Conservation (phyloP, 2,888 invertebrate species). For the Metallyticus violacea region DNA sequence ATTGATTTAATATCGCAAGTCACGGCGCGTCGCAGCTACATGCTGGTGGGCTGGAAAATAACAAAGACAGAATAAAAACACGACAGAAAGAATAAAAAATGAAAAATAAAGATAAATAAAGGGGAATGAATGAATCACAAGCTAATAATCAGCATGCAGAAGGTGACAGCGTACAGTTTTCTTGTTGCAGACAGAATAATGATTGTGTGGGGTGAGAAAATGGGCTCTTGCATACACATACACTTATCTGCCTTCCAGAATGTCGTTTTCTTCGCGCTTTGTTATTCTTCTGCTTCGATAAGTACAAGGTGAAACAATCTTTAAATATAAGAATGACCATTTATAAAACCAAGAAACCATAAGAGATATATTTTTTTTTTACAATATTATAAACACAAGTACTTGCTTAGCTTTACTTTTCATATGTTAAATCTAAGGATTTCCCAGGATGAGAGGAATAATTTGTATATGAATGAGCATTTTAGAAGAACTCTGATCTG, state of each 20-base stretch:
- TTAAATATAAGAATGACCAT: no score
- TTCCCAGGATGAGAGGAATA: no score
- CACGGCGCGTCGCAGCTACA: neutral
- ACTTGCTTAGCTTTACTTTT: no score
- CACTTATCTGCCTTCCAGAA: neutral
- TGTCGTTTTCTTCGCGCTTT: neutral
- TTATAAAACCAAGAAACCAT: no score
- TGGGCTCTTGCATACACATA: neutral
- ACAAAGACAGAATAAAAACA: neutral
- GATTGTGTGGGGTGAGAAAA: neutral
- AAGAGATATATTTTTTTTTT: no score
- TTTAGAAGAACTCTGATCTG: no score
- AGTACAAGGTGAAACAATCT: no score
- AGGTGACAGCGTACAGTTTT: neutral
- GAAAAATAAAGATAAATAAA: neutral
- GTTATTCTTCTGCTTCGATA: neutral
- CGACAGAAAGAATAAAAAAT: neutral
- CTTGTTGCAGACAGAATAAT: neutral
- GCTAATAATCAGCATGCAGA: slow-evolving; percentile 10
- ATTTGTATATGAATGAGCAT: no score
- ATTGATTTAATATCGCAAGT: neutral
- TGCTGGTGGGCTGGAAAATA: neutral
- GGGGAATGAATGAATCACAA: slow-evolving; percentile 1
- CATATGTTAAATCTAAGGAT: no score
- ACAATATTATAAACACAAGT: no score